Conservation (phyloP, 1,140 invertebrate species). For the Medauroidea extradentata region DNA sequence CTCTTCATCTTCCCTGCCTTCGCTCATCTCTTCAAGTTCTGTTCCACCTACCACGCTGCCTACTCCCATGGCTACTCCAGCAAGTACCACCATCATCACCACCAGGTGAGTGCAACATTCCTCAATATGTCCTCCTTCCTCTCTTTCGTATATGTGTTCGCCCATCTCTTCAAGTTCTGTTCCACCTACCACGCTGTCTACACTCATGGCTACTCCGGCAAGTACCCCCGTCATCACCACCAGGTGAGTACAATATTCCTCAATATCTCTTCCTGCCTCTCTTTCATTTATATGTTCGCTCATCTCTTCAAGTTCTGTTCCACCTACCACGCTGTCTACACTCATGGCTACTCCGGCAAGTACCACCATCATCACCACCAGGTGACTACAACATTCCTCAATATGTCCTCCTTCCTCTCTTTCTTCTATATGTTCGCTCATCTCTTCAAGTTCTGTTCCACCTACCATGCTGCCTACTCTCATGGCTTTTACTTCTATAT, state of each 20-base stretch:
- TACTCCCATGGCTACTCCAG: slow-evolving; percentile 71
- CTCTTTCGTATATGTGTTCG: slow-evolving; percentile 48
- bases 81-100: slow-evolving; percentile 77
- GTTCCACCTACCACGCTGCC: slow-evolving; percentile 70
- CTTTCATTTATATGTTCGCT: slow-evolving; percentile 50
- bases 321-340: slow-evolving; percentile 67
- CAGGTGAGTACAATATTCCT: slow-evolving; percentile 39
- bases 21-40: slow-evolving; percentile 76
- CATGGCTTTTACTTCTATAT: slow-evolving; percentile 77
- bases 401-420: neutral
- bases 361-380: slow-evolving; percentile 78
- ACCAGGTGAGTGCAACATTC: slow-evolving; percentile 39
- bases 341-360: slow-evolving; percentile 72
- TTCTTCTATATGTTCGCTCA: slow-evolving; percentile 57
- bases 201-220: slow-evolving; percentile 69
- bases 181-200: slow-evolving; percentile 71
- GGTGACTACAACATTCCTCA: slow-evolving; percentile 33
- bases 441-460: slow-evolving; percentile 77
- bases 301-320: slow-evolving; percentile 80
- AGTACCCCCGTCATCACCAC: too few relatives aligned
- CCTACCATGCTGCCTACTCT: slow-evolving; percentile 65
- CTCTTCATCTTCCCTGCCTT: slow-evolving; percentile 76
- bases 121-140: neutral
- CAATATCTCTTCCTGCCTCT: neutral
- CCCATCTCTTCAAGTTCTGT: slow-evolving; percentile 78